A percentile compares a stretch with the other conserved stretches of the same genome.
Conservation (phyloP, 2,113 vertebrate genomes). For the Euleptes europaea region DNA sequence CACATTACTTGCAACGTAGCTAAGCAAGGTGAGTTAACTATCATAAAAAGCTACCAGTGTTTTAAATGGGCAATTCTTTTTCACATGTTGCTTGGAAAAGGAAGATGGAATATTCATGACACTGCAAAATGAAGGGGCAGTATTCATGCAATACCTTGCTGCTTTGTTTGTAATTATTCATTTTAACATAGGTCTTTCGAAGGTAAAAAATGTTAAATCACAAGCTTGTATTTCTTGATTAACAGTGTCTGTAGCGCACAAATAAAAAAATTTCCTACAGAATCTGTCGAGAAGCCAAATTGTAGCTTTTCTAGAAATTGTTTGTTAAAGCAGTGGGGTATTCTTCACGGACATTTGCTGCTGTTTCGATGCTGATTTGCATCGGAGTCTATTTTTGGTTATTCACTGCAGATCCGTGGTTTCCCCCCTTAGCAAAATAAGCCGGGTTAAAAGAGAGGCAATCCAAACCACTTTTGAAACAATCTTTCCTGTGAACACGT, state of each 20-base stretch:
- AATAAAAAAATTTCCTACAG: too few relatives aligned
- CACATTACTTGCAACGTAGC: constrained; percentile 69
- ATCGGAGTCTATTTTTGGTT: too few relatives aligned
- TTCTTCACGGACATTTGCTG: too few relatives aligned
- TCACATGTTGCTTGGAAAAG: neutral
- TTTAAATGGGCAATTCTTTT: rapidly evolving
- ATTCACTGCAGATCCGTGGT: too few relatives aligned
- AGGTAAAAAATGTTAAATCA: neutral
- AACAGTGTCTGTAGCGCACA: neutral
- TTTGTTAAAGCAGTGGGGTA: neutral
- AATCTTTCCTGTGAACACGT: too few relatives aligned
- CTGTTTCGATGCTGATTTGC: too few relatives aligned
- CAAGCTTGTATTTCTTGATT: neutral
- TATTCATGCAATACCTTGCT: neutral
- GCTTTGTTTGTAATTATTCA: rapidly evolving
- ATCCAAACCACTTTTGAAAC: too few relatives aligned
- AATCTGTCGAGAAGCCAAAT: neutral
- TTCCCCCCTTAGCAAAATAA: too few relatives aligned
- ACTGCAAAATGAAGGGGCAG: neutral
- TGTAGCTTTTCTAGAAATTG: neutral
- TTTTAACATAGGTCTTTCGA: neutral
- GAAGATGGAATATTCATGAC: constrained; percentile 12
- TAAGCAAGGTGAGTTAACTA: constrained; percentile 61
- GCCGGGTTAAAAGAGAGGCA: too few relatives aligned
- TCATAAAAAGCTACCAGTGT: neutral